These are phyloP conservation scores for Rhizoglyphus robini DNA, from an alignment of 1,140 invertebrate genomes.

Conservation along the genomic window DNA sequence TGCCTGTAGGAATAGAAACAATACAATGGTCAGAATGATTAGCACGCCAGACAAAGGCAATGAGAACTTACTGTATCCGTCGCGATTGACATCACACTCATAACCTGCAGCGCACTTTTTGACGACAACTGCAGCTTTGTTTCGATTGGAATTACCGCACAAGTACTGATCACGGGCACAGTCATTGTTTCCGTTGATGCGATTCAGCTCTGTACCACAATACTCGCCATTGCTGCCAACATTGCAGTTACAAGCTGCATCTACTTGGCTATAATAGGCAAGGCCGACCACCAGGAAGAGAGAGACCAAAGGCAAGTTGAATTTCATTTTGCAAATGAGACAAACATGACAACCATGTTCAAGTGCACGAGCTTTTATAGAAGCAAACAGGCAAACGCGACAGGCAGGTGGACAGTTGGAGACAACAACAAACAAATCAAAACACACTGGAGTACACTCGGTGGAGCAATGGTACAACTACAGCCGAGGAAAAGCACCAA, in stretches of 20 bases:
- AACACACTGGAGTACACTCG: too few species aligned
- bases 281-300: neutral
- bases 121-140: neutral
- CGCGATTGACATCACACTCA: slow-evolving; percentile 4
- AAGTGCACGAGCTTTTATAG: too few species aligned
- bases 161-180: slow-evolving; percentile 12
- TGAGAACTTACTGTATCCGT: neutral
- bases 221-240: neutral
- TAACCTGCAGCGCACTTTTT: neutral
- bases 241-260: neutral
- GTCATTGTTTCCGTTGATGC: slow-evolving; percentile 8
- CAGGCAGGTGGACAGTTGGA: too few species aligned
- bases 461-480: too few species aligned
- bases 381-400: too few species aligned
- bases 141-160: slow-evolving; percentile 4
- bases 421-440: too few species aligned
- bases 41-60: neutral
- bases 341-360: too few species aligned
- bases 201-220: slow-evolving; percentile 13
- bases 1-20: neutral
- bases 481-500: too few species aligned
- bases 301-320: neutral
- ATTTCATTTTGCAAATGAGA: too few species aligned
- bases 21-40: too few species aligned
- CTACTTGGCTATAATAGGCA: neutral